Evolutionary conservation across 2,113 vertebrate genomes (phyloP), one percentile per base, ranked within the genome.

Genomic region (Corydoras sp.): DNA sequence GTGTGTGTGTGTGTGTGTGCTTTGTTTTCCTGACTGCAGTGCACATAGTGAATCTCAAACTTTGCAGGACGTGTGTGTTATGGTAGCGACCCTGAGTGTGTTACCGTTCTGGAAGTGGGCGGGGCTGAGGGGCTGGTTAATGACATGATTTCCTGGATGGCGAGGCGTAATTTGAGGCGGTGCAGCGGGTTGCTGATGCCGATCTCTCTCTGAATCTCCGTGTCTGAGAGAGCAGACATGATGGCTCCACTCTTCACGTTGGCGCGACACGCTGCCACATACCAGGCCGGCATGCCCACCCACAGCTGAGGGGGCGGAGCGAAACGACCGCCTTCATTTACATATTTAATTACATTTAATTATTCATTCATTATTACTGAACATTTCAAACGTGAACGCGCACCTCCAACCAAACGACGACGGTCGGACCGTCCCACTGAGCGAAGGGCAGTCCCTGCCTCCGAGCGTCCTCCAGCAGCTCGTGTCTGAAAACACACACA

Each of bases 251-350:
- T 98, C 80, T 99, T 99, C 82, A 99, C 97, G 0, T 99, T 99
- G 64, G 97, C 97, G 24, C 97, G 90, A 77, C 97, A 99, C 0
- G 97, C 97, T 0, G 96, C 97, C 81, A 99, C 97, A 1, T 98
- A 99, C 96, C 97, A 99, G 66, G 96, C 95, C 0, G 97, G 97
- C 97, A 99, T 99, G 31, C 97, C 97, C 43, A 99, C 97, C 97
- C 97, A 99, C 71, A 99, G 90, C 97, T 98, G 84, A n/a, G 10
- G 0, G n/a, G n/a, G n/a, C n/a, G n/a, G n/a, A n/a, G n/a, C n/a
- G n/a, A n/a, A n/a, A n/a, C n/a, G n/a, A n/a, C n/a, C n/a, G n/a
- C n/a, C n/a, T n/a, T n/a, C n/a, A n/a, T n/a, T n/a, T n/a, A n/a
- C n/a, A n/a, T n/a, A n/a, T n/a, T n/a, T n/a, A n/a, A n/a, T n/a